Base-by-base conservation (phyloP, 2,888 invertebrate species). In the Amiota mariae region DNA sequence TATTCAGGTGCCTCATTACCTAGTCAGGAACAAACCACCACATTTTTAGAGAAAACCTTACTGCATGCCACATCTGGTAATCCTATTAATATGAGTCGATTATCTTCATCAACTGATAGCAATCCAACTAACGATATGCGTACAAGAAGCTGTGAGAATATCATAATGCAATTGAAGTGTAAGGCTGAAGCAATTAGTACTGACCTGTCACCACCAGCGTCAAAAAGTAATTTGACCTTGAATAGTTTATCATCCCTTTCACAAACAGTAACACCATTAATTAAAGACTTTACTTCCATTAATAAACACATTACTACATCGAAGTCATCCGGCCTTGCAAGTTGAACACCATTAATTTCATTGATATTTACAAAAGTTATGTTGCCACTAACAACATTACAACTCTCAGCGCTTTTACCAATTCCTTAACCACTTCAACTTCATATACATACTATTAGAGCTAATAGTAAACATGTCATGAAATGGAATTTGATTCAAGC, bases 131-230 rank as follows among this genome's bases (percentile, higher is more conserved):
- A 13, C 48, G 81, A 83, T 56, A 71, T 82, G 70, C 80, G 82
- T 67, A 78, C 83, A 70, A 80, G 81, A 54, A 86, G 84, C 80
- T 87, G 81, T 78, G 86, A 87, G 71, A 85, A 82, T 73, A 85
- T 85, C 54, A 80, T 82, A 67, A 79, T 73, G 67, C 86, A 81
- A 76, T 75, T 81, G 54, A 79, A 77, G 75, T 75, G 82, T 24
- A 77, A 77, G 68, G 64, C 72, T 46, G 72, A 57, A 56, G 67
- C 75, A 64, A 63, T 20, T 47, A 18, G 49, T 18, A 57, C 68
- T 12, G 24, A 11, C 24, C 13, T 36, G 1, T 11, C 67, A 54
- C 59, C 67, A 12, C n/a, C 68, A 46, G 72, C 67, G 12, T 48
- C 63, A 15, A 6, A 59, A 61, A 36, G 61, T n/a, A 59, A 68